A percentile compares a stretch with the other conserved stretches of the same genome.
phyloP scores from a whole-genome alignment of 2,113 vertebrate genomes.

The Petrocephalus zakoni region DNA sequence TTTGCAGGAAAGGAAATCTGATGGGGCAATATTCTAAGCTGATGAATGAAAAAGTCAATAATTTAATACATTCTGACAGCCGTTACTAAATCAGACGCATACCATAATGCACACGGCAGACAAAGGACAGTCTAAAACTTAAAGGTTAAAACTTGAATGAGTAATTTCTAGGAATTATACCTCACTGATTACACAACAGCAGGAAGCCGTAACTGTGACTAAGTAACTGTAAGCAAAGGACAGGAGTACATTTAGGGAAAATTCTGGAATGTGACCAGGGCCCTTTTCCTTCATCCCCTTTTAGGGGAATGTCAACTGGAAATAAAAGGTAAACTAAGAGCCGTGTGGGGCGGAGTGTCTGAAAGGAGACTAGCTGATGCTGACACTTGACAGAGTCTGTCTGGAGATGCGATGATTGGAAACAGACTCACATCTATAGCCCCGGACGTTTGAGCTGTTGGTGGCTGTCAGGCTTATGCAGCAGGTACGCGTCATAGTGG shows the following conservation, averaged over 20 bases:
- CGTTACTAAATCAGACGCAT: background rate
- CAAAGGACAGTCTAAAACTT: background rate
- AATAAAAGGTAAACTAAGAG: background rate
- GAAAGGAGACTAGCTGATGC: background rate
- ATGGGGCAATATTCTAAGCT: background rate
- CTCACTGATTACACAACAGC: background rate
- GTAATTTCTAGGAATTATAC: background rate
- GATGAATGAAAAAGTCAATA: background rate
- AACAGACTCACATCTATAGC: constrained; percentile 20
- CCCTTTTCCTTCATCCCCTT: background rate
- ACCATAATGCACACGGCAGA: background rate
- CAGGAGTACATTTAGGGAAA: background rate
- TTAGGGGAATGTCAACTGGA: background rate
- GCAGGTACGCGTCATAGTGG: background rate
- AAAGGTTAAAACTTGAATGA: background rate
- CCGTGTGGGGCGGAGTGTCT: background rate
- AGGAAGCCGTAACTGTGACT: background rate
- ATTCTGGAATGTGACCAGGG: background rate
- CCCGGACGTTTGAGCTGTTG: background rate
- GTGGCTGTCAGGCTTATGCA: background rate
- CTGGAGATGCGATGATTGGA: constrained; percentile 16
- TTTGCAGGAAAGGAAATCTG: background rate
- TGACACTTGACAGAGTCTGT: constrained; percentile 18
- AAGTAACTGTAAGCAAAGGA: background rate
- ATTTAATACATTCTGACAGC: background rate